These are phyloP conservation scores for Vanessa tameamea DNA, from an alignment of 1,140 invertebrate species.

Conservation along the genomic window DNA sequence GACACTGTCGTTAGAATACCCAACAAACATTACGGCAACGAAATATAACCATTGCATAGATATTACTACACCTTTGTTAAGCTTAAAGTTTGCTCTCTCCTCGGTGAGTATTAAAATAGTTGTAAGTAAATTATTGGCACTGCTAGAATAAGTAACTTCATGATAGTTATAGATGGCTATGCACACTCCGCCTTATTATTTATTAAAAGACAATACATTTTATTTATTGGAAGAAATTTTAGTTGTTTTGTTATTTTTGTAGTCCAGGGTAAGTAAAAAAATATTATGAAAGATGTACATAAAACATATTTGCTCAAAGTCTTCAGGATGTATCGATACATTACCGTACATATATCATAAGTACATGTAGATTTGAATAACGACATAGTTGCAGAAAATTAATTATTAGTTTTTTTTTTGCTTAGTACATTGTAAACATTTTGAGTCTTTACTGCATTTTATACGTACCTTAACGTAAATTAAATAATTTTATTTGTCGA, in stretches of 20 bases:
- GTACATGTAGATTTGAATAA: neutral
- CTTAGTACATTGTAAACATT: too few relatives aligned
- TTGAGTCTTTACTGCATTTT: too few relatives aligned
- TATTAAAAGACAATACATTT: slow-evolving; percentile 32
- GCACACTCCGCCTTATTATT: slow-evolving; percentile 40
- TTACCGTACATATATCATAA: neutral
- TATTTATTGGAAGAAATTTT: slow-evolving; percentile 22
- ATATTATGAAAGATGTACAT: slow-evolving; percentile 6
- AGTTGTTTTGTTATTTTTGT: slow-evolving; percentile 2
- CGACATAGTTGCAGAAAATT: too few relatives aligned
- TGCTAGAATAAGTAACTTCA: slow-evolving; percentile 33
- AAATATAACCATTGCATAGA: slow-evolving; percentile 54
- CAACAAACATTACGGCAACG: slow-evolving; percentile 67
- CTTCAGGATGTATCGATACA: neutral
- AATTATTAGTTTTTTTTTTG: too few relatives aligned
- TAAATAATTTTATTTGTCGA: too few relatives aligned
- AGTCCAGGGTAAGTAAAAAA: neutral
- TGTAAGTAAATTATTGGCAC: slow-evolving; percentile 37
- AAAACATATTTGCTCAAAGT: neutral
- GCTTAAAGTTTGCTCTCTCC: slow-evolving; percentile 19
- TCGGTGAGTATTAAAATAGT: slow-evolving; percentile 21
- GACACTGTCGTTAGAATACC: slow-evolving; percentile 72
- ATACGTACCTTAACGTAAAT: too few relatives aligned
- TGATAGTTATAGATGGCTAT: slow-evolving; percentile 34
- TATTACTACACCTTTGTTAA: slow-evolving; percentile 18